Evolutionary conservation across 2,113 vertebrate genomes (phyloP), one percentile per base, ranked within the genome.

Genomic region (Pungitius pungitius): DNA sequence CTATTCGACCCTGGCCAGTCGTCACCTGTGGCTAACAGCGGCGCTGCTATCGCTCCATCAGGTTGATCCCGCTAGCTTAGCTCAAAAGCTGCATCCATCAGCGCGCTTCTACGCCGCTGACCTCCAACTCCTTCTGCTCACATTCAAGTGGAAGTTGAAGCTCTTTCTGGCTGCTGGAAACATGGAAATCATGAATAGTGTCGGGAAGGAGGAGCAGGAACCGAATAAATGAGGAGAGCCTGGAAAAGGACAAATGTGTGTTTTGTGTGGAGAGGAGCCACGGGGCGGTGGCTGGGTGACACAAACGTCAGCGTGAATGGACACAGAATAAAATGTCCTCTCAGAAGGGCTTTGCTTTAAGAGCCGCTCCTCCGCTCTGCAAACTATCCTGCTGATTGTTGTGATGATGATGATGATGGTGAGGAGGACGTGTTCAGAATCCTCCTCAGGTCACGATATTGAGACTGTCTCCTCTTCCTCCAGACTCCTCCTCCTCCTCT

Each of bases 1-100:
- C 87, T 85, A 75, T 91, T 86, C 91, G 88, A 93, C 88, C 89
- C 8, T 73, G 80, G 80, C 69, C 84, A 81, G 73, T 87, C 83
- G 85, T 85, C 82, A 87, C 84, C 83, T 83, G 85, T 84, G 79
- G 89, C 88, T 80, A 85, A 84, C 84, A 75, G 75, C 78, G 12
- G 39, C 42, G 43, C n/a, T 24, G 52, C 60, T 47, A 52, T 73
- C 80, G 61, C 75, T 87, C 73, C 11, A 81, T 86, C 86, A 64
- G 88, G 92, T 93, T 91, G 87, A 85, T 83, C 56, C 5, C 68
- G 75, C 74, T 73, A 79, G 68, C 67, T 75, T 71, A 74, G 75
- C 69, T 56, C 49, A 45, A 11, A 30, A 17, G 57, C 76, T 82
- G 81, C 83, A 85, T 92, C 78, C 57, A 82, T 90, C 87, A 82